Evolutionary conservation across 2,797 vertebrate genomes (phyloP).

Genomic region (Apogon hyalosoma): DNA sequence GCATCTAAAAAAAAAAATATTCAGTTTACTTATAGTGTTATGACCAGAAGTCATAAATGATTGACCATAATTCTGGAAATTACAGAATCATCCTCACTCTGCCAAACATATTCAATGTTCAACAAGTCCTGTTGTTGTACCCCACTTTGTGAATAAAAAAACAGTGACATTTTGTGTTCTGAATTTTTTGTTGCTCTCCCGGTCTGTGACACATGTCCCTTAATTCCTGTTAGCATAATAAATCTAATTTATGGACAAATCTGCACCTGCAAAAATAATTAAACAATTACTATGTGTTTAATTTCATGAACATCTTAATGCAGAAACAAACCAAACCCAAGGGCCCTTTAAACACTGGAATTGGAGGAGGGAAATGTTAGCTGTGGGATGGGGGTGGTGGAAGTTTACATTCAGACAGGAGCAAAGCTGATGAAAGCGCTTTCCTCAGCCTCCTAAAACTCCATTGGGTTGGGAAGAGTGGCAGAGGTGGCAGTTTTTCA

Average conservation of each 20-base stretch:
- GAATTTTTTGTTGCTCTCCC: too few relatives aligned
- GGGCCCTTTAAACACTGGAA: neutral
- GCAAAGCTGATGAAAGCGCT: slow-evolving; percentile 50
- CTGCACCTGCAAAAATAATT: neutral
- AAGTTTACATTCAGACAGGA: slow-evolving; percentile 5
- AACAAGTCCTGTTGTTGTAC: neutral
- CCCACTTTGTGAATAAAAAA: too few relatives aligned
- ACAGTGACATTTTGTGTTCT: too few relatives aligned
- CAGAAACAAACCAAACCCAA: slow-evolving; percentile 16
- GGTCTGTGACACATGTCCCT: too few relatives aligned
- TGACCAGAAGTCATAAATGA: neutral
- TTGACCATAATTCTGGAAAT: neutral
- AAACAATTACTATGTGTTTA: neutral
- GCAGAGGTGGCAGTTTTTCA: slow-evolving; percentile 61
- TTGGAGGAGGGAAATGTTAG: neutral
- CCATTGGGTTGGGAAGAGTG: slow-evolving; percentile 9
- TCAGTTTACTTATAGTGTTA: neutral
- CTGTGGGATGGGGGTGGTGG: neutral
- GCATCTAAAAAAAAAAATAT: neutral
- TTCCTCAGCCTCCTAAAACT: slow-evolving; percentile 39
- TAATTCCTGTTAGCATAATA: too few relatives aligned
- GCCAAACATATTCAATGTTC: neutral
- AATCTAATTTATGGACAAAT: neutral
- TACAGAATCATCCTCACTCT: neutral
- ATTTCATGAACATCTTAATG: neutral